These are phyloP conservation scores for Gymnocypris eckloni DNA, from an alignment of 2,797 vertebrate genomes.

Conservation along the genomic window DNA sequence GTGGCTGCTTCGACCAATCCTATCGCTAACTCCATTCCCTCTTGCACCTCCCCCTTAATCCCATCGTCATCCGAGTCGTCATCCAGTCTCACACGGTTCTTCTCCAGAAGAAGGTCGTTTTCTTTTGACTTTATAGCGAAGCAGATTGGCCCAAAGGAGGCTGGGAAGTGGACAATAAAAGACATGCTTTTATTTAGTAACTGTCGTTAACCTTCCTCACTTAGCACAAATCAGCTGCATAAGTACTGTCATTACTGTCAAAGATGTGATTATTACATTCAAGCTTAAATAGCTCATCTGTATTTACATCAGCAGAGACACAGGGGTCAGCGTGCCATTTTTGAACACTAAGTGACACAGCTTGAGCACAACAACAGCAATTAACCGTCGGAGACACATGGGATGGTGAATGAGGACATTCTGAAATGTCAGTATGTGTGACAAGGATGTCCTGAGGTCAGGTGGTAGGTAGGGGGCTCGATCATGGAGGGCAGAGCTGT, in stretches of 20 bases:
- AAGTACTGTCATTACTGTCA: slow-evolving; percentile 42
- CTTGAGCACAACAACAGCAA: slow-evolving; percentile 20
- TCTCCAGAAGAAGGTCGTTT: slow-evolving; percentile 95
- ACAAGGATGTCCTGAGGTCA: neutral
- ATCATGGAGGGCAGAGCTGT: neutral
- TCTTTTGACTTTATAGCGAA: slow-evolving; percentile 98
- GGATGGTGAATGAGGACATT: neutral
- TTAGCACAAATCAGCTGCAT: slow-evolving; percentile 16
- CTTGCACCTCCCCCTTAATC: slow-evolving; percentile 83
- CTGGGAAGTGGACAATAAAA: slow-evolving; percentile 68
- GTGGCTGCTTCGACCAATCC: slow-evolving; percentile 65
- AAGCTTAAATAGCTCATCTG: slow-evolving; percentile 12
- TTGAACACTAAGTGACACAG: neutral
- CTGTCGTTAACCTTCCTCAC: slow-evolving; percentile 45
- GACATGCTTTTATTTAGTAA: slow-evolving; percentile 37
- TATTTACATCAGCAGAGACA: slow-evolving; percentile 4
- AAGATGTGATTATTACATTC: slow-evolving; percentile 41
- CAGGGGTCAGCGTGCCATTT: neutral
- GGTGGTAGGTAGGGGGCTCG: neutral
- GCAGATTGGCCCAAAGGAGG: slow-evolving; percentile 96
- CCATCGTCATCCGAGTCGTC: slow-evolving; percentile 95
- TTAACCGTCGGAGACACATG: neutral
- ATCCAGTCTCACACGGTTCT: slow-evolving; percentile 93
- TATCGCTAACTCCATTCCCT: slow-evolving; percentile 69
- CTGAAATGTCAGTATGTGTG: neutral